Percentiles rank a stretch among this genome's conserved stretches.
Evolutionary conservation across 2,888 invertebrate species (phyloP).

Genomic region (Pollenia amentaria): DNA sequence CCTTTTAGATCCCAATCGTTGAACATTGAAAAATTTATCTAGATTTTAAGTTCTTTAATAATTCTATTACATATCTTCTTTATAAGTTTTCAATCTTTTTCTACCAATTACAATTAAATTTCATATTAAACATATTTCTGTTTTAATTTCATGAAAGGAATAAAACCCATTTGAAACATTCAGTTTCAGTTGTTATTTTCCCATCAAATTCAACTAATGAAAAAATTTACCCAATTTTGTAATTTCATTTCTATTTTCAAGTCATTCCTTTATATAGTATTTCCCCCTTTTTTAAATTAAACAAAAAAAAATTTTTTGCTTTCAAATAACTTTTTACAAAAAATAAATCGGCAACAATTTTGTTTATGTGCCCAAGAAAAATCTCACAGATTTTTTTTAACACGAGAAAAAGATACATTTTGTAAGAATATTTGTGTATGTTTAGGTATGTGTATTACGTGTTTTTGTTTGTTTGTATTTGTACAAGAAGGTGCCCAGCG

Average conservation of each 20-base stretch:
- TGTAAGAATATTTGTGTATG: neutral
- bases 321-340: conserved; percentile 1
- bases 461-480: neutral
- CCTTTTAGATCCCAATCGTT: too few relatives aligned
- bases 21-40: too few relatives aligned
- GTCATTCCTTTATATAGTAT: neutral
- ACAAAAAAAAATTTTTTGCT: neutral
- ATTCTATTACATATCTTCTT: too few relatives aligned
- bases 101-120: neutral
- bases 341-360: conserved; percentile 26
- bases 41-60: too few relatives aligned
- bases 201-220: neutral
- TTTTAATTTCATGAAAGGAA: neutral
- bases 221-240: neutral
- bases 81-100: too few relatives aligned
- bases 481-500: too few relatives aligned
- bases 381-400: neutral
- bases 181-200: neutral
- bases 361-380: conserved; percentile 2
- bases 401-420: too few relatives aligned
- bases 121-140: neutral
- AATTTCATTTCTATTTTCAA: neutral
- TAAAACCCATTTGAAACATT: neutral
- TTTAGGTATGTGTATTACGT: neutral
- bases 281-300: neutral